Base-by-base conservation (phyloP, 2,888 invertebrate genomes). In the Erebia epiphron region DNA sequence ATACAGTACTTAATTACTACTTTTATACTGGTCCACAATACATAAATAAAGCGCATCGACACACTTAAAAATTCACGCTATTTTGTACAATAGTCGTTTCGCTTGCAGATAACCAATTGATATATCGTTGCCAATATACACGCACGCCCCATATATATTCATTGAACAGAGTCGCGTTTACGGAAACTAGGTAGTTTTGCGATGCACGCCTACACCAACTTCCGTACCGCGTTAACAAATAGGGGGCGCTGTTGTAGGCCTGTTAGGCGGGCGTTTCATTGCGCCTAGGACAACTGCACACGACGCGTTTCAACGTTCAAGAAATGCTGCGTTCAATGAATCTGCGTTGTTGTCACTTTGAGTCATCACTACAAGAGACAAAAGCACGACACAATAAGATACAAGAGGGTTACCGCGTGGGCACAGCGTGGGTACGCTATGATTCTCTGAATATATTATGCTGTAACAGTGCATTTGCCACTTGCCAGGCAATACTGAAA, bases 201-300 rank as follows among this genome's bases (percentile, higher is more conserved):
- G 82, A 84, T 83, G 86, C 85, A 85, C 87, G 83, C 88, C 86
- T 83, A 83, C 87, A 85, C 84, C 86, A 80, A 86, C 88, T 88
- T 90, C 90, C 90, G 88, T 81, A 83, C 80, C 79, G 77, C 83
- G 87, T 81, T 84, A 86, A 86, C 89, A 89, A 90, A 89, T 89
- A 88, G 86, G 88, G 83, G 57, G 56, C 87, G 84, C 80, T 79
- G 77, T 73, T 74, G 77, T 79, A 69, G 66, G 56, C 70, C 68
- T 70, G 72, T 72, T 70, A 54, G 67, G 56, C 61, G 68, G 68
- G 62, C 68, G 69, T 66, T 75, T 70, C 66, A 67, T 68, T 68
- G 69, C 58, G 58, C 9, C 58, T 49, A 46, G 57, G 66, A 4
- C 26, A 46, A 49, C 13, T 43, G 13, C 57, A 67, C 61, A 62